These are phyloP conservation scores for Thalassoma bifasciatum DNA, from an alignment of 2,113 vertebrate species.

Conservation along the genomic window DNA sequence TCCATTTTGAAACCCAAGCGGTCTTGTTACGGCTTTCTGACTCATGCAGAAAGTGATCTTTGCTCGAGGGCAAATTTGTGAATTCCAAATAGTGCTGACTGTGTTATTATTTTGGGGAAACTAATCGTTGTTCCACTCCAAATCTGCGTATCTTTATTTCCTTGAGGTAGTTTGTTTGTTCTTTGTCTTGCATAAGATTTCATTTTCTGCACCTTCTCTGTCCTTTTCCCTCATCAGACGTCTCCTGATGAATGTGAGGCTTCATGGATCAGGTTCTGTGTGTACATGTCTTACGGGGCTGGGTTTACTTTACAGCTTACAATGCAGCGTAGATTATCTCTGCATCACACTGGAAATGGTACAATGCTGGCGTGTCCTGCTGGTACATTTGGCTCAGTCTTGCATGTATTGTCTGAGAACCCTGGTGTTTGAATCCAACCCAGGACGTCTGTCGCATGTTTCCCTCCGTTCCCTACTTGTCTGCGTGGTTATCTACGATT, in stretches of 20 bases:
- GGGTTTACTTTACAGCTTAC: conserved; percentile 34
- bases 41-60: conserved; percentile 38
- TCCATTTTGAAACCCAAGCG: conserved; percentile 69
- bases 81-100: conserved; percentile 13
- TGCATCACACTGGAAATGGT: conserved; percentile 13
- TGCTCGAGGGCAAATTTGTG: conserved; percentile 1
- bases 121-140: conserved; percentile 16
- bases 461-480: not conserved
- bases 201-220: conserved; percentile 9
- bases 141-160: not conserved
- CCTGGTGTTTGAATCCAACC: conserved; percentile 14
- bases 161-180: not conserved
- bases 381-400: conserved; percentile 23
- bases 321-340: conserved; percentile 11
- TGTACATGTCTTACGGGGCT: conserved; percentile 8
- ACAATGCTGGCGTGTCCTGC: conserved; percentile 10
- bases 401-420: conserved; percentile 5
- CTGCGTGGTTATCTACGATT: not conserved
- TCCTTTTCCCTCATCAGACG: not conserved
- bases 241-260: conserved; percentile 19
- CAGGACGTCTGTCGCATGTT: conserved; percentile 13
- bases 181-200: conserved; percentile 6
- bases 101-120: conserved; percentile 14
- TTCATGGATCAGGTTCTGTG: conserved; percentile 1
- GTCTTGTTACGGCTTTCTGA: conserved; percentile 63